Percentiles rank a stretch among this genome's conserved stretches.
Evolutionary conservation across 2,797 vertebrate genomes (phyloP).

Genomic region (Pangasius sanitwongsei): DNA sequence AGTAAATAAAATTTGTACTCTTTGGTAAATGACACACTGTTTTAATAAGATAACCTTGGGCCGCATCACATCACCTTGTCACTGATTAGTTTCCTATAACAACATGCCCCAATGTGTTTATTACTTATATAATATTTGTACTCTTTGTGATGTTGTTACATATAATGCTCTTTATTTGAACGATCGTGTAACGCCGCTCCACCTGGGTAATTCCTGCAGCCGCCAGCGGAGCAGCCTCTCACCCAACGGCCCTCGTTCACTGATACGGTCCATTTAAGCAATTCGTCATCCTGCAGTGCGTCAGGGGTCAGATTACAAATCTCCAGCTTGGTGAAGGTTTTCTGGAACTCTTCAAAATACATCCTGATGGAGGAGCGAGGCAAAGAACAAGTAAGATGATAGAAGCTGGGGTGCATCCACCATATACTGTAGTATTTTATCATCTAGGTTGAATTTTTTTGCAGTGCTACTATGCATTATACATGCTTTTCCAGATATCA

Average conservation of each 20-base stretch:
- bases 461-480: not conserved
- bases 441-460: not conserved
- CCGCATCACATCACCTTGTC: not conserved
- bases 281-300: constrained; percentile 81
- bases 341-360: constrained; percentile 90
- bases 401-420: not conserved
- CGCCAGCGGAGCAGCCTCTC: constrained; percentile 94
- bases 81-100: not conserved
- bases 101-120: not conserved
- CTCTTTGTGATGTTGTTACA: not conserved
- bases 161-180: not conserved
- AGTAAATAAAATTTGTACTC: not conserved
- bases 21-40: not conserved
- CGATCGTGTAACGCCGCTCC: not conserved
- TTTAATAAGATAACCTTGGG: not conserved
- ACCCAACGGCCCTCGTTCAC: constrained; percentile 97
- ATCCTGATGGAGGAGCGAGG: constrained; percentile 78
- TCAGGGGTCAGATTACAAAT: constrained; percentile 97
- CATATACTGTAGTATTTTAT: not conserved
- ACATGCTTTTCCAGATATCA: not conserved
- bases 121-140: not conserved
- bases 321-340: constrained; percentile 93
- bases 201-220: constrained; percentile 95
- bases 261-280: constrained; percentile 90
- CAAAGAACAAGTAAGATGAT: not conserved